phyloP scores from a whole-genome alignment of 2,888 invertebrate species.

The Ochropleura plecta region DNA sequence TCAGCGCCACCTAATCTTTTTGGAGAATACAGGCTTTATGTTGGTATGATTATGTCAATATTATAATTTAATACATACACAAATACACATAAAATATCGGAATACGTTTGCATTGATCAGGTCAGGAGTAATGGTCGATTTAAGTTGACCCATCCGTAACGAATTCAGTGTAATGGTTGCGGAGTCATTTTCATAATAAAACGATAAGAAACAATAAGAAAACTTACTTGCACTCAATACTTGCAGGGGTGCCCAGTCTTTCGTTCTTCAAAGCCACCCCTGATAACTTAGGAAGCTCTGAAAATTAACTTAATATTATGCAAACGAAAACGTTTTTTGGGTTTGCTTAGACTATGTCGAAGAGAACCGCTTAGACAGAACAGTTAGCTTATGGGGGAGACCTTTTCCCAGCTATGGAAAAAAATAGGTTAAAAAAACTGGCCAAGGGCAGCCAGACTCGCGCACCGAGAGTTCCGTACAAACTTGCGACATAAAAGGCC shows the following conservation, averaged over 20 bases:
- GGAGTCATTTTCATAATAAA: not conserved
- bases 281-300: constrained; percentile 31
- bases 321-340: not conserved
- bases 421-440: too few relatives aligned
- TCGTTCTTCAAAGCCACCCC: constrained; percentile 19
- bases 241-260: not conserved
- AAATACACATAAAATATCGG: not conserved
- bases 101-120: not conserved
- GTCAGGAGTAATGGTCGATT: not conserved
- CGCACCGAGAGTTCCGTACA: too few relatives aligned
- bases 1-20: not conserved
- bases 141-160: not conserved
- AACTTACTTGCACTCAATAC: constrained; percentile 25
- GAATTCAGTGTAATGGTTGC: not conserved
- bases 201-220: not conserved
- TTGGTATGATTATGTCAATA: not conserved
- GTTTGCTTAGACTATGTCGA: not conserved
- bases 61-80: not conserved
- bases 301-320: not conserved
- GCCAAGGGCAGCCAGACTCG: too few relatives aligned
- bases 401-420: too few relatives aligned
- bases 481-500: too few relatives aligned
- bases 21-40: not conserved
- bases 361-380: too few relatives aligned
- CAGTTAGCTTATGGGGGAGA: too few relatives aligned